Conservation (phyloP, 2,888 invertebrate genomes). For the Scaptomyza flava region DNA sequence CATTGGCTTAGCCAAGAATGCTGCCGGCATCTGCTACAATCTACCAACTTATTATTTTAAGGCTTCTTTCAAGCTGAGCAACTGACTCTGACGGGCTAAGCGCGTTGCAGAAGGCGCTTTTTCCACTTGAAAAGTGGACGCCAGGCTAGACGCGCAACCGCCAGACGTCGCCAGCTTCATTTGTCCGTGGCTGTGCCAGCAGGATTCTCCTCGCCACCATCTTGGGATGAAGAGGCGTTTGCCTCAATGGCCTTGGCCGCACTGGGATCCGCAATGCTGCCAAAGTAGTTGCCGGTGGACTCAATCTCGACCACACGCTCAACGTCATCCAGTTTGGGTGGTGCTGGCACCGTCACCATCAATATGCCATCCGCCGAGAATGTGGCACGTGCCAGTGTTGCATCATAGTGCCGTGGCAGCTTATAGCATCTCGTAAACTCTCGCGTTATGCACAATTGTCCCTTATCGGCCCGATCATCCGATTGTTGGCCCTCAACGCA, state of each 20-base stretch:
- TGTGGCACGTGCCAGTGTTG: slow-evolving; percentile 78
- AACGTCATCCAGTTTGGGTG: slow-evolving; percentile 79
- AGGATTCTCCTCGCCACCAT: slow-evolving; percentile 64
- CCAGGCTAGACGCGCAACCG: slow-evolving; percentile 62
- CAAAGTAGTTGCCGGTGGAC: slow-evolving; percentile 79
- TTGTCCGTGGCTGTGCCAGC: slow-evolving; percentile 71
- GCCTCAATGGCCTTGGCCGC: slow-evolving; percentile 67
- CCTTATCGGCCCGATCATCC: slow-evolving; percentile 74
- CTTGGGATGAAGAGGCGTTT: slow-evolving; percentile 18
- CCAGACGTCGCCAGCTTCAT: slow-evolving; percentile 76
- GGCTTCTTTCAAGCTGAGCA: slow-evolving; percentile 49
- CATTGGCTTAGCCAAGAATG: slow-evolving; percentile 24
- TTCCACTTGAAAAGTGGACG: slow-evolving; percentile 42
- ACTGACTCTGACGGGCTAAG: slow-evolving; percentile 71
- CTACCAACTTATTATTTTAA: slow-evolving; percentile 1
- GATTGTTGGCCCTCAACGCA: slow-evolving; percentile 79
- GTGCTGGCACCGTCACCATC: slow-evolving; percentile 82
- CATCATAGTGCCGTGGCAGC: slow-evolving; percentile 82
- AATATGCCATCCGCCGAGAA: slow-evolving; percentile 82
- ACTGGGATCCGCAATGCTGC: slow-evolving; percentile 70
- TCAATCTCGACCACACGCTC: slow-evolving; percentile 80
- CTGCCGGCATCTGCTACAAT: slow-evolving; percentile 10
- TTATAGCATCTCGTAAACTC: slow-evolving; percentile 81
- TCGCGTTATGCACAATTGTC: slow-evolving; percentile 78
- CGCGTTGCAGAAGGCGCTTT: slow-evolving; percentile 47